These are phyloP conservation scores for Tachina grossa DNA, from an alignment of 2,888 invertebrate genomes.

Conservation along the genomic window DNA sequence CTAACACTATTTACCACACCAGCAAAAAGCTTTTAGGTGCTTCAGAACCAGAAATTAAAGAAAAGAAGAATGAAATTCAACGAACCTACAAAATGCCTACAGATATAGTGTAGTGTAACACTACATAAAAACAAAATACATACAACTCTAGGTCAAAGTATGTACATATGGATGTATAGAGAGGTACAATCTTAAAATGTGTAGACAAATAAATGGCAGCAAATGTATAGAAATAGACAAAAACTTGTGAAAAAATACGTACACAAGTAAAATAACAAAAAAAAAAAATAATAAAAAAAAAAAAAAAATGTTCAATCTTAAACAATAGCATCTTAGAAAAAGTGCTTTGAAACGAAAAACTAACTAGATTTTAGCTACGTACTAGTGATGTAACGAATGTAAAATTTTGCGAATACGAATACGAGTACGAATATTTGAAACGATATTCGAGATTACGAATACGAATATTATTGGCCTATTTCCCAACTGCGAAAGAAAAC, in stretches of 20 bases:
- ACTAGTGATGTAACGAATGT: too few species aligned
- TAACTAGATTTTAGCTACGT: too few species aligned
- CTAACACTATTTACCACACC: slow-evolving; percentile 14
- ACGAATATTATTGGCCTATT: too few species aligned
- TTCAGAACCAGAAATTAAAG: slow-evolving; percentile 15
- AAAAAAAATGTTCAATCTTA: neutral
- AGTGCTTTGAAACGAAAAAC: neutral
- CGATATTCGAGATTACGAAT: too few species aligned
- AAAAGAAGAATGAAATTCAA: slow-evolving; percentile 13
- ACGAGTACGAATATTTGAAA: too few species aligned
- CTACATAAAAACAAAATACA: neutral
- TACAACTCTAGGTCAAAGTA: slow-evolving; percentile 59
- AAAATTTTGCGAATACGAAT: too few species aligned
- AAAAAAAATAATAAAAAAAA: neutral
- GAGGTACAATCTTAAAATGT: slow-evolving; percentile 11
- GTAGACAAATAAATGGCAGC: neutral
- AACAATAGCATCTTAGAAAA: slow-evolving; percentile 22
- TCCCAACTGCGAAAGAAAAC: too few species aligned
- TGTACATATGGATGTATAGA: neutral
- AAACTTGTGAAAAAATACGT: slow-evolving; percentile 3
- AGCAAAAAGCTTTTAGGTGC: slow-evolving; percentile 18
- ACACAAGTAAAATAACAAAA: neutral
- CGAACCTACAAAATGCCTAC: slow-evolving; percentile 19
- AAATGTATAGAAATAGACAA: slow-evolving; percentile 10
- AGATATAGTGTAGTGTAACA: slow-evolving; percentile 26